These are phyloP conservation scores for Buphagus erythrorhynchus DNA, from an alignment of 2,797 vertebrate genomes.

Conservation along the genomic window DNA sequence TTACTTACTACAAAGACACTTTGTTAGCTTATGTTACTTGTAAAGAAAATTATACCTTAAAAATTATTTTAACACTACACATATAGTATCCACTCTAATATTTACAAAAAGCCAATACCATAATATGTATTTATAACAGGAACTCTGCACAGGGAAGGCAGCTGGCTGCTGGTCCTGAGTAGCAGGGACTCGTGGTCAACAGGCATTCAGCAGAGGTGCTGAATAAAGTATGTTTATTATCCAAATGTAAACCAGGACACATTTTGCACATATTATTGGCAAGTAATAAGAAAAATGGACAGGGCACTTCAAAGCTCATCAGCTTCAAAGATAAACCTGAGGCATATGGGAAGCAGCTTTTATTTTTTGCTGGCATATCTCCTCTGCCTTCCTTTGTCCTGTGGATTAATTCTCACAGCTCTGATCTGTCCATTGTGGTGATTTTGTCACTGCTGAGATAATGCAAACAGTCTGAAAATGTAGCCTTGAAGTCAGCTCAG, in stretches of 20 bases:
- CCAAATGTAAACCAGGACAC: neutral
- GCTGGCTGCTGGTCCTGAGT: neutral
- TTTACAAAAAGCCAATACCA: no score
- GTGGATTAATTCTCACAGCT: neutral
- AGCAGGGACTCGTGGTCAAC: neutral
- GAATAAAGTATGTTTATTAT: neutral
- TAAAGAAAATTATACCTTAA: no score
- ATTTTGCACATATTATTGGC: neutral
- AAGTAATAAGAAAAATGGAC: neutral
- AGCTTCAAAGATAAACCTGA: constrained; percentile 15
- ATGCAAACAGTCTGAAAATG: neutral
- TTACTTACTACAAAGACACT: no score
- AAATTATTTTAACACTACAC: no score
- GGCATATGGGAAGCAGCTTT: neutral
- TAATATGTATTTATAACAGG: constrained; percentile 17
- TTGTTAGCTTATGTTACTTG: no score
- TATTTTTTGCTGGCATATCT: neutral
- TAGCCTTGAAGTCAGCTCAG: neutral
- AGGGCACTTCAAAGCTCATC: neutral
- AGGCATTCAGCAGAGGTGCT: neutral
- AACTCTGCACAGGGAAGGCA: neutral
- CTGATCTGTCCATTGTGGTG: neutral
- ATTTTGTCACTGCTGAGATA: neutral
- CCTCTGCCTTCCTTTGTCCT: neutral
- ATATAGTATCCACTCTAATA: no score